These are phyloP conservation scores for Steinernema khuongi DNA, from an alignment of 1,140 invertebrate genomes.

Conservation along the genomic window DNA sequence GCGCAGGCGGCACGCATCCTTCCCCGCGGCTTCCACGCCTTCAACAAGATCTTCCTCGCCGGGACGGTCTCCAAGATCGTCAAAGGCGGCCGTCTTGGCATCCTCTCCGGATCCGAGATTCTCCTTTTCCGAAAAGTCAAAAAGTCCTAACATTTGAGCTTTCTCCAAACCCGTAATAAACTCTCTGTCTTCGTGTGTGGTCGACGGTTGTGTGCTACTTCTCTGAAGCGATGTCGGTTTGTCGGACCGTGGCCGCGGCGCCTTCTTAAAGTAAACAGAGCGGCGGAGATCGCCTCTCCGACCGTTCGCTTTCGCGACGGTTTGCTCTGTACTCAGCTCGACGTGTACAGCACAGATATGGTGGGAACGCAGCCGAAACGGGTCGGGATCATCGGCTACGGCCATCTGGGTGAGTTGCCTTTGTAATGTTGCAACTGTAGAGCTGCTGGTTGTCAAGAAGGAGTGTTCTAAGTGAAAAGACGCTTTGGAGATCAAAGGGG, in stretches of 20 bases:
- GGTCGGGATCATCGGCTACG: conserved; percentile 64
- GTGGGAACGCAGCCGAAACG: conserved; percentile 40
- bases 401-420: conserved; percentile 61
- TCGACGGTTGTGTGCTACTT: not conserved
- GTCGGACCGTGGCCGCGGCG: conserved; percentile 1
- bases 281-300: not conserved
- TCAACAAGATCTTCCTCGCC: conserved; percentile 52
- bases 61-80: conserved; percentile 54
- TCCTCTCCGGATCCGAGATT: conserved; percentile 48
- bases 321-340: not conserved
- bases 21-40: conserved; percentile 48
- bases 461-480: too few species aligned
- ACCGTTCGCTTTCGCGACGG: not conserved
- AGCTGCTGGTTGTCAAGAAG: too few species aligned
- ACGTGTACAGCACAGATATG: conserved; percentile 8
- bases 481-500: too few species aligned
- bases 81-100: conserved; percentile 45
- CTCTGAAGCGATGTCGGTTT: conserved; percentile 18
- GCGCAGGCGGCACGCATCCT: conserved; percentile 43
- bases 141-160: conserved; percentile 12
- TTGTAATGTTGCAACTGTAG: not conserved
- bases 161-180: not conserved
- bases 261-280: conserved; percentile 2
- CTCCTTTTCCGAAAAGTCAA: conserved; percentile 45
- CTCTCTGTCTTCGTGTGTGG: conserved; percentile 14